These are phyloP conservation scores for Saccostrea glomerata DNA, from an alignment of 1,140 invertebrate genomes.

Conservation along the genomic window DNA sequence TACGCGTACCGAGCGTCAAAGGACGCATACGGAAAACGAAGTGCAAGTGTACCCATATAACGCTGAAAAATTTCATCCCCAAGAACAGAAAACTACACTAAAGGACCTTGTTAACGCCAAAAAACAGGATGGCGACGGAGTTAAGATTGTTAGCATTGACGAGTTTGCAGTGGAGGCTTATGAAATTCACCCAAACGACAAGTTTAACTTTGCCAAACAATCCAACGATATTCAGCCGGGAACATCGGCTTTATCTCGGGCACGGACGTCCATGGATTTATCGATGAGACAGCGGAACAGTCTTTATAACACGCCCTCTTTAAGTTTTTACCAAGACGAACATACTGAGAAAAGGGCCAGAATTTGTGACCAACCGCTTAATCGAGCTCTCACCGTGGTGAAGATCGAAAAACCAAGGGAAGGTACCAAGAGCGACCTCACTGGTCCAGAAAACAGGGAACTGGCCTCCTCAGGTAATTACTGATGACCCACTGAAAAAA, in stretches of 20 bases:
- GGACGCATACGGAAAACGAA: neutral
- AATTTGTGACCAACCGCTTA: neutral
- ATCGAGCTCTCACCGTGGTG: conserved; percentile 30
- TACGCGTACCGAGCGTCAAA: neutral
- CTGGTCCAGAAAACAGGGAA: neutral
- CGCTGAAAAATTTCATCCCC: neutral
- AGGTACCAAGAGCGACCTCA: neutral
- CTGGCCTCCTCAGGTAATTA: neutral
- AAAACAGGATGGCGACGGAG: conserved; percentile 21
- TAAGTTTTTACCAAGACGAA: neutral
- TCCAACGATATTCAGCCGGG: neutral
- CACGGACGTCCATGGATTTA: conserved; percentile 22
- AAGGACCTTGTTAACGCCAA: conserved; percentile 41
- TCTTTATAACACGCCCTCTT: neutral
- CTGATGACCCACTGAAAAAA: too few relatives aligned
- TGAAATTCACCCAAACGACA: conserved; percentile 44
- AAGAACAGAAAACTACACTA: conserved; percentile 34
- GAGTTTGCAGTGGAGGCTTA: conserved; percentile 52
- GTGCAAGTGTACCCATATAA: neutral
- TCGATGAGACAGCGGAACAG: neutral
- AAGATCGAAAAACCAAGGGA: conserved; percentile 27
- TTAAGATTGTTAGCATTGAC: conserved; percentile 47
- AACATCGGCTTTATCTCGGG: neutral
- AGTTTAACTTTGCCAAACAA: conserved; percentile 53
- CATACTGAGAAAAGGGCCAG: neutral